Base-by-base conservation (phyloP, 1,140 invertebrate genomes). In the Leptonema lineaticorne region DNA sequence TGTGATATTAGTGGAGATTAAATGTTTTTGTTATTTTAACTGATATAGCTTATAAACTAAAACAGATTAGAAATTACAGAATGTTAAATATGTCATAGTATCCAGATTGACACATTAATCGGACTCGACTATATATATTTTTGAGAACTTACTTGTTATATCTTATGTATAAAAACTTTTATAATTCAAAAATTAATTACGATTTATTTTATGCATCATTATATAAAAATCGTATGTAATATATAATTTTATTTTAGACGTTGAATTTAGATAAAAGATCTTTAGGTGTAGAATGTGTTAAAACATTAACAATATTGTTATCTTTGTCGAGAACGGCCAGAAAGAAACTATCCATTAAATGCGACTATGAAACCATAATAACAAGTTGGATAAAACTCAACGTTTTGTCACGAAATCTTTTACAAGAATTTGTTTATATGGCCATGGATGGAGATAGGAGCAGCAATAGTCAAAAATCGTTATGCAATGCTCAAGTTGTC, bases 401-500 rank as follows among this genome's bases (percentile, higher is more conserved):
- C 9, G 41, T 72, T 7, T 79, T 81, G 2, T 73, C 77, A 0
- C 69, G 73, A 16, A 59, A 70, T 8, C 56, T 84, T 6, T 63
- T 84, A 14, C 73, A 80, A 59, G 75, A 77, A 27, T 75, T 82
- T 29, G 74, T 83, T 28, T 67, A 73, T 33, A 73, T 83, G 76
- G 80, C 78, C 0, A 80, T 76, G 63, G 78, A 81, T 71, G 77
- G 75, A 3, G 74, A 75, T 20, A 68, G 71, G 11, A 72, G 74
- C n/a, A 59, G 37, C 29, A 58, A 64, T 46, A 48, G 60, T 16
- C 56, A 70, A 7, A 69, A 59, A 16, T 29, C 33, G 24, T 69
- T 75, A 7, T 74, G 74, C 68, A 78, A 78, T 70, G 67, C 75
- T 9, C 73, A 78, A 66, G 74, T 75, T 28, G 63, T 78, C 2